These are phyloP conservation scores for Yasuhikotakia modesta DNA, from an alignment of 2,797 vertebrate genomes.

Conservation along the genomic window DNA sequence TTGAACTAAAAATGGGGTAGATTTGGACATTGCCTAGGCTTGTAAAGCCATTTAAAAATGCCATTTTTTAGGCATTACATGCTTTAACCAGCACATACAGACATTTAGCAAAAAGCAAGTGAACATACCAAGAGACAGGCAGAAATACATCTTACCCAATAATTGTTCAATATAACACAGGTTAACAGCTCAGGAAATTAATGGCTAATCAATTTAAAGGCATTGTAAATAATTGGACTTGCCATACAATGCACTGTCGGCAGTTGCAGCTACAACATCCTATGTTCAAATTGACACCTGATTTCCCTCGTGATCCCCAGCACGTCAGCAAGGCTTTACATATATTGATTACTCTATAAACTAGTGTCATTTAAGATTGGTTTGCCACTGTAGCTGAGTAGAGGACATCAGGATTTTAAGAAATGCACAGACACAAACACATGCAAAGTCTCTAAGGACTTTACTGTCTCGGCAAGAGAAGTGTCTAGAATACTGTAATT, in stretches of 20 bases:
- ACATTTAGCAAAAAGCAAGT: slow-evolving; percentile 25
- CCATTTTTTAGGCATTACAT: slow-evolving; percentile 19
- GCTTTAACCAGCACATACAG: slow-evolving; percentile 23
- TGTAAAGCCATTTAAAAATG: slow-evolving; percentile 23
- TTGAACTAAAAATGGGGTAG: not conserved
- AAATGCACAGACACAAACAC: slow-evolving; percentile 22
- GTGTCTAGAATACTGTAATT: not conserved
- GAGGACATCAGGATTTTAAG: slow-evolving; percentile 25
- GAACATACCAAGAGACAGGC: slow-evolving; percentile 7
- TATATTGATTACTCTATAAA: slow-evolving; percentile 48
- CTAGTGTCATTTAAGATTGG: slow-evolving; percentile 47
- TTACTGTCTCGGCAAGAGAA: not conserved
- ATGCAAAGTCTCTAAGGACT: slow-evolving; percentile 17
- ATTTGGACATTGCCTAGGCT: slow-evolving; percentile 35
- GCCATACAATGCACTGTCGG: slow-evolving; percentile 5
- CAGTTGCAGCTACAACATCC: slow-evolving; percentile 37
- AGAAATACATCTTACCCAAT: slow-evolving; percentile 20
- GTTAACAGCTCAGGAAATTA: slow-evolving; percentile 38
- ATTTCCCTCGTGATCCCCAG: slow-evolving; percentile 36
- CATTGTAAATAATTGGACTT: not conserved
- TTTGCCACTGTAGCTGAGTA: slow-evolving; percentile 28
- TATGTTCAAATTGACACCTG: slow-evolving; percentile 33
- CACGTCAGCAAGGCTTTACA: slow-evolving; percentile 45
- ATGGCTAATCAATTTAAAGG: slow-evolving; percentile 44
- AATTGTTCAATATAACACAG: slow-evolving; percentile 23